Evolutionary conservation across 2,113 vertebrate species (phyloP).

Genomic region (Poecile atricapillus): DNA sequence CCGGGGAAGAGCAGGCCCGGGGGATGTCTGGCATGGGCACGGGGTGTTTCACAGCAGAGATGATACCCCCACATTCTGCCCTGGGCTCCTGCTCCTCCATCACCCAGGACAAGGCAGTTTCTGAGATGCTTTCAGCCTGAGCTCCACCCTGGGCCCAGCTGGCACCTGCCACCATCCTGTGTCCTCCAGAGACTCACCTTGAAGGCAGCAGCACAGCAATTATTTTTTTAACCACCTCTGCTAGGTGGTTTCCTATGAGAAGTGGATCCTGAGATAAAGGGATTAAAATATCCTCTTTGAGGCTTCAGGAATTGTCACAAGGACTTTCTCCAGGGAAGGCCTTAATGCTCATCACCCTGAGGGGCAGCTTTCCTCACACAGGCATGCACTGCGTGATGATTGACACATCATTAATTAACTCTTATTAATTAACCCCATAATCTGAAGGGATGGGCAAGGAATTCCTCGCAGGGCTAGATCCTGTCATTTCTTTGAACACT

Average conservation of each 20-base stretch:
- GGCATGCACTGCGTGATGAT: neutral
- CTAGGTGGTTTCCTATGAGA: neutral
- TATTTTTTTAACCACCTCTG: neutral
- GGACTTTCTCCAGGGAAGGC: neutral
- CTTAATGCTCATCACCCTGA: neutral
- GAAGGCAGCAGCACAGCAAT: neutral
- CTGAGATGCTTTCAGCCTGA: neutral
- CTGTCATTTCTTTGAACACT: neutral
- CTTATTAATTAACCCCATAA: conserved; percentile 43
- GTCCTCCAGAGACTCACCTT: neutral
- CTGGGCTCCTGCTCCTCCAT: neutral
- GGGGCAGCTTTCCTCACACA: neutral
- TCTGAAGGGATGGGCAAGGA: neutral
- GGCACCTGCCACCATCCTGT: neutral
- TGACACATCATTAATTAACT: conserved; percentile 32
- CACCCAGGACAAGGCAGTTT: rapidly evolving
- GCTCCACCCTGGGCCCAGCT: neutral
- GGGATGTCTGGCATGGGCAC: neutral
- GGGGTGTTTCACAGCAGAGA: neutral
- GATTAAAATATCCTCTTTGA: neutral
- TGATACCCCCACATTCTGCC: neutral
- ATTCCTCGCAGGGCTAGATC: neutral
- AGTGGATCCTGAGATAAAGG: conserved; percentile 8
- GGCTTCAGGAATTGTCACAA: neutral
- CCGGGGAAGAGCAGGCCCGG: neutral